Base-by-base conservation (phyloP, 2,113 vertebrate genomes). In the Silurus meridionalis region DNA sequence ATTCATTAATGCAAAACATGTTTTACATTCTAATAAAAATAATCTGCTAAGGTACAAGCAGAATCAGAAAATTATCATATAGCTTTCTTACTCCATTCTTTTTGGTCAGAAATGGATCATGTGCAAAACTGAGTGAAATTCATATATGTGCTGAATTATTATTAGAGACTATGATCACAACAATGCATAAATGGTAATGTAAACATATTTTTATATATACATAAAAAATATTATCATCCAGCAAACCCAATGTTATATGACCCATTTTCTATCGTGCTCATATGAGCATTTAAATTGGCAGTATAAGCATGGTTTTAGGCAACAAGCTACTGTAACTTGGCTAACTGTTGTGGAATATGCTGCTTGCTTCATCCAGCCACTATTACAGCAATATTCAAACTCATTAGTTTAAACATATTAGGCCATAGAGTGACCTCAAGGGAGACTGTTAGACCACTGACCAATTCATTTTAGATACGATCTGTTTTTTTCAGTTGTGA, bases 341-440 rank as follows among this genome's bases (percentile, higher is more conserved):
- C 84, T 85, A 81, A 82, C 64, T 86, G 61, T 50, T 81, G 66
- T 86, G 85, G 78, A 86, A 81, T 81, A 72, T 61, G 55, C 17
- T 15, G 85, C 23, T 13, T 37, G 78, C 85, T 81, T 61, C 23
- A 69, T 66, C 78, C 78, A 86, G 85, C 53, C 66, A 81, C 23
- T 81, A 74, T 82, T 86, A 81, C 64, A 72, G 77, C 78, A 57
- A 64, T 58, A 72, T 81, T 79, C 48, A 67, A 86, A 72, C 78
- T 72, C 78, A 82, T 86, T 71, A 86, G 78, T 37, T 25, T 46
- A 4, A 46, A 50, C 55, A 25, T 52, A 50, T 85, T 57, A 71
- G 79, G 79, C 66, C 55, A 86, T 46, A 63, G 37, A 25, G 67
- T 63, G 74, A 81, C 15, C 66, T 48, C 28, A 46, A 25, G 64